Base-by-base conservation (phyloP, 2,888 invertebrate genomes). In the Bugula neritina region DNA sequence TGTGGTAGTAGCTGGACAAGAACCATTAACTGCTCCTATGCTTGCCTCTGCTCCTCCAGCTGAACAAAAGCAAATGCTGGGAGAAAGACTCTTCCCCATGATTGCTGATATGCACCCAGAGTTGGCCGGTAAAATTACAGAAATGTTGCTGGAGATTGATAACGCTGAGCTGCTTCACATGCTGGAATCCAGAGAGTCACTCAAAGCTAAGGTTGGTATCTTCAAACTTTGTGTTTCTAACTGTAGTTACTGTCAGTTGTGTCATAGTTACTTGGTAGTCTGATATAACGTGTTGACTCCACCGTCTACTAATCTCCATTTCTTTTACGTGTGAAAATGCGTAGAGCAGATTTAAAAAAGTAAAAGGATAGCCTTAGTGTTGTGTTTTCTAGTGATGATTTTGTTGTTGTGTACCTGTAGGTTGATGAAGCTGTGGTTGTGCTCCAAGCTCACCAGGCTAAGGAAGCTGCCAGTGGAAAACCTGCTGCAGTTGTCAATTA, bases 31-130 rank as follows among this genome's bases (percentile, higher is more conserved):
- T 58, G 92, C 98, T n/a, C 90, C 93, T 58, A 93, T 97, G 92
- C 87, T 99, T 86, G 97, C 98, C 71, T 92, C 93, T 74, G 98
- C 98, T 75, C 91, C 91, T 69, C 92, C 93, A 63, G 93, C 94
- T 84, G 98, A 99, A 81, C 99, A 99, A 86, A 99, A 99, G 84
- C 98, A 99, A 87, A 96, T 99, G 92, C 88, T 99, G 78, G 99
- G 99, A 77, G 99, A 99, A 86, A 91, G 97, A 77, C 88, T 99
- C 75, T 99, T 94, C 90, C 98, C 98, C 27, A 89, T 97, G 76
- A 97, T 98, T 85, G 86, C 86, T 78, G 73, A 74, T 71, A 95
- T 96, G 94, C 92, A 97, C 86, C 90, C 93, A 54, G 90, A 92
- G 74, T 88, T 95, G 80, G 95, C 97, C 79, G 97, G 97, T 73